phyloP scores from a whole-genome alignment of 2,888 invertebrate species.

The Thecophora atra region DNA sequence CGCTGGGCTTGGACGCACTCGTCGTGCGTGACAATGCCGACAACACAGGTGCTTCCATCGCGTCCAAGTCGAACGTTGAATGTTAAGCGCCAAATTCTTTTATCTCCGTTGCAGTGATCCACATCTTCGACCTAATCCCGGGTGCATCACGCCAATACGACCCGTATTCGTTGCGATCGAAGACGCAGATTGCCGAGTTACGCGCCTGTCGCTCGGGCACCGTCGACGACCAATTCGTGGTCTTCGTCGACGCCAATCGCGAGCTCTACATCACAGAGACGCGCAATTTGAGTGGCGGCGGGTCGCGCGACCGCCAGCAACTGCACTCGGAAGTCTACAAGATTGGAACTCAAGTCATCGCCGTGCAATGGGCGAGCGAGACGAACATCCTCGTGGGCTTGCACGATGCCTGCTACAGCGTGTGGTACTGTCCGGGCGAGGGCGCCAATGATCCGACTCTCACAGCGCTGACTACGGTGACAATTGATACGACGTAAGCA shows the following conservation, averaged over 20 bases:
- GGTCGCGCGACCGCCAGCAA: slow-evolving; percentile 30
- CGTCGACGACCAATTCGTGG: slow-evolving; percentile 81
- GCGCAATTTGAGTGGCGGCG: slow-evolving; percentile 51
- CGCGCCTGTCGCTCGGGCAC: slow-evolving; percentile 87
- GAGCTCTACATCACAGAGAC: slow-evolving; percentile 83
- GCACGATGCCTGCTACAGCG: slow-evolving; percentile 79
- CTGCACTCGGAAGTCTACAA: slow-evolving; percentile 55
- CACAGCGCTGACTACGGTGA: slow-evolving; percentile 71
- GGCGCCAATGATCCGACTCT: slow-evolving; percentile 78
- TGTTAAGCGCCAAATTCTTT: neutral
- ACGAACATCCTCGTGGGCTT: slow-evolving; percentile 82
- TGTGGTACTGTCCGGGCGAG: slow-evolving; percentile 84
- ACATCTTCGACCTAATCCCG: slow-evolving; percentile 81
- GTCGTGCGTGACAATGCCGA: slow-evolving; percentile 87
- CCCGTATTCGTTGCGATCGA: slow-evolving; percentile 72
- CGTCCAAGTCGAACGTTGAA: neutral
- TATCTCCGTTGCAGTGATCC: slow-evolving; percentile 69
- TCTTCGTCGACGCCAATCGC: slow-evolving; percentile 87
- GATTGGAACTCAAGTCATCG: slow-evolving; percentile 68
- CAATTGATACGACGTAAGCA: slow-evolving; percentile 67
- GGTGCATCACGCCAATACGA: slow-evolving; percentile 70
- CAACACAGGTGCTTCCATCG: slow-evolving; percentile 72
- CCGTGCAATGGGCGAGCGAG: slow-evolving; percentile 74
- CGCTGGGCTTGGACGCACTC: slow-evolving; percentile 86
- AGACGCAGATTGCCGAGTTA: slow-evolving; percentile 80